Evolutionary conservation across 2,797 vertebrate species (phyloP).

Genomic region (Protosalanx chinensis): DNA sequence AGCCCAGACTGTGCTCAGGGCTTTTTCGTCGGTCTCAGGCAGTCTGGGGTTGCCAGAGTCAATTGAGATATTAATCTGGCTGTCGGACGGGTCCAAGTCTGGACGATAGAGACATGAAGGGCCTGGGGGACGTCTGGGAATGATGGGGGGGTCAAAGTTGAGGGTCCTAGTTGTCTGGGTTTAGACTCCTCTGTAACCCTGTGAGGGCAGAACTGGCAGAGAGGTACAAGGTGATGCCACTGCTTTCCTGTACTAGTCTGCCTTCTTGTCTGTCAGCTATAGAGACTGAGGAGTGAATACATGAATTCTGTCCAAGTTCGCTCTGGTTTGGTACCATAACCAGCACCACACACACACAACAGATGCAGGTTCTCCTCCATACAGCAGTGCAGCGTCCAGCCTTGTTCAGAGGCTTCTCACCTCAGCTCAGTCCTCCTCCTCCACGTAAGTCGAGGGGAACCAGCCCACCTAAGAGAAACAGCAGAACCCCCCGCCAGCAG

Average conservation of each 20-base stretch:
- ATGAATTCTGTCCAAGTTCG: slow-evolving; percentile 18
- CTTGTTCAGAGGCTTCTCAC: not conserved
- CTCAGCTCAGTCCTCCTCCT: slow-evolving; percentile 82
- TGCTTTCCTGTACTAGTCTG: not conserved
- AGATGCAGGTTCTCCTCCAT: no score
- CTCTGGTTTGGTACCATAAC: no score
- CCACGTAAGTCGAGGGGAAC: slow-evolving; percentile 94
- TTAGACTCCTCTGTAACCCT: slow-evolving; percentile 37
- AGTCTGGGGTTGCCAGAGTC: slow-evolving; percentile 32
- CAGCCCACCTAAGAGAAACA: slow-evolving; percentile 82
- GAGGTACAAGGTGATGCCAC: slow-evolving; percentile 6
- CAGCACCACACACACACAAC: not conserved
- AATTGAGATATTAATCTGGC: slow-evolving; percentile 39
- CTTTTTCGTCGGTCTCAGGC: slow-evolving; percentile 28
- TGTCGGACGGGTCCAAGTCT: not conserved
- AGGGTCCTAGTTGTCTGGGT: slow-evolving; percentile 18
- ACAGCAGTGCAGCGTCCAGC: slow-evolving; percentile 21
- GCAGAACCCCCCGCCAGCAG: not conserved
- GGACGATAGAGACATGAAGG: not conserved
- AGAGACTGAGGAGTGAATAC: not conserved
- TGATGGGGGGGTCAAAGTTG: slow-evolving; percentile 21
- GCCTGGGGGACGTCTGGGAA: not conserved
- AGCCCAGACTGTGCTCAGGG: slow-evolving; percentile 29
- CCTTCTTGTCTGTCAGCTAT: not conserved
- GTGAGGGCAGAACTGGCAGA: slow-evolving; percentile 30